A percentile compares a stretch with the other conserved stretches of the same genome.
These are phyloP conservation scores for Halcyon chelicuti DNA, from an alignment of 2,797 vertebrate genomes.

Conservation along the genomic window DNA sequence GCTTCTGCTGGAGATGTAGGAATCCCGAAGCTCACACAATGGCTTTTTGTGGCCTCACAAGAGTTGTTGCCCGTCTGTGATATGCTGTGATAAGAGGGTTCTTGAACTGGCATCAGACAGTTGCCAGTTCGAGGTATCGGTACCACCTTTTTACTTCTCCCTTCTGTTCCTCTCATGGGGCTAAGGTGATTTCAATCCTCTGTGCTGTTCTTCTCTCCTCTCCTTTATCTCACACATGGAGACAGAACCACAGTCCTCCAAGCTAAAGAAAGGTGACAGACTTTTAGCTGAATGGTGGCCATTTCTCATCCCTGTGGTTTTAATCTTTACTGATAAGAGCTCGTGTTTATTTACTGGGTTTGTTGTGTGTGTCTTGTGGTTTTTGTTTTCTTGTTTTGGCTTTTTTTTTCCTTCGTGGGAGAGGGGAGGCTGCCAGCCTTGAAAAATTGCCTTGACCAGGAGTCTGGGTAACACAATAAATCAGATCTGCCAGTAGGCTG, in stretches of 20 bases:
- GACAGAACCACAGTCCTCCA: background rate
- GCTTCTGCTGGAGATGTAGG: background rate
- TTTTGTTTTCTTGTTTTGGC: background rate
- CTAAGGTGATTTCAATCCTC: background rate
- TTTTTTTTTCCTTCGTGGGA: background rate
- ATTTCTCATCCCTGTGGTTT: background rate
- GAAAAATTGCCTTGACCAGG: background rate
- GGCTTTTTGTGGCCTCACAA: background rate
- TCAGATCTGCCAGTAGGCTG: background rate
- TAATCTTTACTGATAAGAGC: background rate
- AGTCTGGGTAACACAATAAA: background rate
- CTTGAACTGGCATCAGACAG: background rate
- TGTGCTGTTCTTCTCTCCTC: background rate
- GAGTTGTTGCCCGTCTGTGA: background rate
- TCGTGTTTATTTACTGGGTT: background rate
- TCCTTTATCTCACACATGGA: background rate
- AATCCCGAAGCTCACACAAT: background rate
- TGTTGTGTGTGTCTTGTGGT: background rate
- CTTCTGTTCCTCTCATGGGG: background rate
- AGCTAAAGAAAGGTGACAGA: background rate
- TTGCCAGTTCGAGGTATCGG: background rate
- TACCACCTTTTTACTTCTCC: background rate
- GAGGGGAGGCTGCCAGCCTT: background rate
- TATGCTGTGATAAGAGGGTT: background rate
- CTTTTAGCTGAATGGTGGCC: background rate